Percentiles rank a stretch among this genome's conserved stretches.
These are phyloP conservation scores for Astropecten irregularis DNA, from an alignment of 53 echinoderm and acorn worm genomes.

Conservation along the genomic window DNA sequence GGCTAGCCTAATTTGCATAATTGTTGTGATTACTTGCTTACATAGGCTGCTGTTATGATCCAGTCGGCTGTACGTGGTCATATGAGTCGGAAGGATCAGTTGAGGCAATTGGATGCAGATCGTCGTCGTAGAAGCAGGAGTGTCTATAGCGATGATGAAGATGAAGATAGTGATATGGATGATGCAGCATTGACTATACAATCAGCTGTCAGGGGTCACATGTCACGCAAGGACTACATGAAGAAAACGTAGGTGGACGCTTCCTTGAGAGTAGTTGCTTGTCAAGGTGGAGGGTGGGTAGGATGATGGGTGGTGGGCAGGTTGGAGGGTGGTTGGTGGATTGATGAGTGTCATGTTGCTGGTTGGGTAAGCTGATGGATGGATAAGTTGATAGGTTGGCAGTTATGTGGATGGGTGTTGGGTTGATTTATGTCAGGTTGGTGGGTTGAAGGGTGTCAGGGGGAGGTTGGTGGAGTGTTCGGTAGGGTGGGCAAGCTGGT, in stretches of 20 bases:
- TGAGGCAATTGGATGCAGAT: conserved; percentile 58
- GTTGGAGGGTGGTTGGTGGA: no score
- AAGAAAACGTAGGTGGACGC: conserved; percentile 25
- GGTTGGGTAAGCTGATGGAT: no score
- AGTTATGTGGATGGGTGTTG: no score
- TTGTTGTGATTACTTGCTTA: no score
- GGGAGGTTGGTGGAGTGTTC: no score
- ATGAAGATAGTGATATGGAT: conserved; percentile 79
- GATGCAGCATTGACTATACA: conserved; percentile 95
- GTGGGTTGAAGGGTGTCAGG: no score
- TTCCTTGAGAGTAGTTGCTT: neutral
- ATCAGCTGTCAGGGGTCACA: conserved; percentile 91
- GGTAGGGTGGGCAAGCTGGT: no score
- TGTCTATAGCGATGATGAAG: conserved; percentile 66
- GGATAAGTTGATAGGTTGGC: no score
- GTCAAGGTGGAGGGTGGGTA: neutral
- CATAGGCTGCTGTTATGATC: conserved; percentile 89
- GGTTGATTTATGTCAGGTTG: no score
- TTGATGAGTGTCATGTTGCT: no score
- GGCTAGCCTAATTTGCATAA: no score
- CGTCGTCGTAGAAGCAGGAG: conserved; percentile 55
- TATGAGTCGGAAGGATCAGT: conserved; percentile 70
- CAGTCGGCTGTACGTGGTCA: conserved; percentile 94
- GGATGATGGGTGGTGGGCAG: neutral
- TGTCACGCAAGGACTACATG: conserved; percentile 90